phyloP scores from a whole-genome alignment of 1,140 invertebrate species.

The Saccostrea echinata region DNA sequence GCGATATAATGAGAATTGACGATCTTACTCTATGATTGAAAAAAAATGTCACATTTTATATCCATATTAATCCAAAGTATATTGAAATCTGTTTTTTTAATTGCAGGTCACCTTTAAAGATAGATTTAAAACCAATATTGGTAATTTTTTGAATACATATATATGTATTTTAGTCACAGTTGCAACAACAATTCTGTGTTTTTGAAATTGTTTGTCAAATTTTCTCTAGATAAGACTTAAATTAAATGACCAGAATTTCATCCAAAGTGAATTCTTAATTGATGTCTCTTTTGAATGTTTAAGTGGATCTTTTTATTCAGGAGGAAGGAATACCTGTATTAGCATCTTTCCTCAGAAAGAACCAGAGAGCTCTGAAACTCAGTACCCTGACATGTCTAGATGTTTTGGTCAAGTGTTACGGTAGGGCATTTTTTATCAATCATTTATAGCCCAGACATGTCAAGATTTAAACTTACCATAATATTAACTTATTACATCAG shows the following conservation, averaged over 20 bases:
- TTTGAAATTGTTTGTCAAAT: too few species aligned
- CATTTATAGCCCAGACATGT: too few species aligned
- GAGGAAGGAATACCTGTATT: conserved; percentile 94
- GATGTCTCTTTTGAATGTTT: too few species aligned
- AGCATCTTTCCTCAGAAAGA: conserved; percentile 96
- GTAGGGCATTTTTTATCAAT: conserved; percentile 61
- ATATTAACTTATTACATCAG: too few species aligned
- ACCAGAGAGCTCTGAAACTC: conserved; percentile 96
- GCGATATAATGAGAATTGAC: too few species aligned
- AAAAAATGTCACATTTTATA: background rate
- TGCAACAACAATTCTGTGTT: too few species aligned
- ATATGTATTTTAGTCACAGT: too few species aligned
- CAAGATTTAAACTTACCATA: too few species aligned
- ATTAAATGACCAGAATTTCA: too few species aligned
- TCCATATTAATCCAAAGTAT: background rate
- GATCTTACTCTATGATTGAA: too few species aligned
- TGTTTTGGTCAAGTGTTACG: conserved; percentile 93
- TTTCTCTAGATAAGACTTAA: too few species aligned
- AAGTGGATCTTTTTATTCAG: conserved; percentile 75
- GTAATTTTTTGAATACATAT: conserved; percentile 60
- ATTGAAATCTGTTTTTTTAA: conserved; percentile 6
- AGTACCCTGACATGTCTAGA: conserved; percentile 94
- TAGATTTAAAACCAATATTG: conserved; percentile 92
- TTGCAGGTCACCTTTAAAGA: conserved; percentile 89
- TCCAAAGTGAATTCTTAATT: too few species aligned